Base-by-base conservation (phyloP, 2,113 vertebrate species). In the Heteronetta atricapilla region DNA sequence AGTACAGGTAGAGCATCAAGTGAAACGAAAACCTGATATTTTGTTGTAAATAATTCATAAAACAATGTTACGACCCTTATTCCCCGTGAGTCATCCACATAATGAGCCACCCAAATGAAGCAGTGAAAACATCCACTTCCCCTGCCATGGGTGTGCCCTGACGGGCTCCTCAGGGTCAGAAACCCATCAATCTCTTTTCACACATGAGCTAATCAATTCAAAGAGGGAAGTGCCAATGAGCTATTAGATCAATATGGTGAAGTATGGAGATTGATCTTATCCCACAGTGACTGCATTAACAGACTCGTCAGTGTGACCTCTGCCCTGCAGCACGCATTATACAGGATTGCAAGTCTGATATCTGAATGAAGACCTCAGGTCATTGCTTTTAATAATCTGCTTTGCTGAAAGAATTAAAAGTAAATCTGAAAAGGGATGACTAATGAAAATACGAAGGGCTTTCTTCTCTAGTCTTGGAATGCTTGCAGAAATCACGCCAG, bases 211-310 rank as follows among this genome's bases (percentile, higher is more conserved):
- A 93, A 96, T 96, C 96, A 91, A 95, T 96, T 97, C 95, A 96
- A 95, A 96, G 97, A 95, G 97, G 95, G 97, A 96, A 92, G 96
- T 90, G 78, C 97, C 98, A 97, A 97, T 96, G 97, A 97, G 97
- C 96, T 88, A 82, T 96, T 89, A 69, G 98, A 99, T 99, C 98
- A 97, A 99, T 99, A 97, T 53, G 85, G 96, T 94, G 98, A 98
- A 97, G 98, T 97, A 98, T 97, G 97, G 98, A 98, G 98, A 99
- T 98, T 98, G 99, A 99, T 99, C 97, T 98, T 96, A 97, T 98
- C 98, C 99, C 98, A 98, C 97, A 97, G 97, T 97, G 98, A 98
- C 98, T 95, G 67, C 98, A 98, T 98, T 98, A 99, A 98, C 97
- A 96, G 98, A 98, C 98, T 98, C 97, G 93, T 97, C 96, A 97